These are phyloP conservation scores for Octonoba sinensis DNA, from an alignment of 2,888 invertebrate genomes.

Conservation along the genomic window DNA sequence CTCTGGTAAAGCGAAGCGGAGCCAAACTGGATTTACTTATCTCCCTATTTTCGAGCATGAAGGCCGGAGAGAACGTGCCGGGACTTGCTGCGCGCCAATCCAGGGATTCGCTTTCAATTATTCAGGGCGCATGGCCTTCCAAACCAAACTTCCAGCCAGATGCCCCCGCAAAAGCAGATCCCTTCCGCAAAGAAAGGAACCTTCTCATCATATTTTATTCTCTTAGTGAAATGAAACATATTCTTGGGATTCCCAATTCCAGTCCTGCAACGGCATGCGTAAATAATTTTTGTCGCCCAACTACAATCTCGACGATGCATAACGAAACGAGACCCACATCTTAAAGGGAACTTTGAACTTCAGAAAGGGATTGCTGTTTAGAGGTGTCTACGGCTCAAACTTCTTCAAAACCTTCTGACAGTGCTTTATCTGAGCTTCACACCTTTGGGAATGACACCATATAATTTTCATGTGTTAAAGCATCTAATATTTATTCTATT, in stretches of 20 bases:
- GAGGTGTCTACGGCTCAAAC: too few relatives aligned
- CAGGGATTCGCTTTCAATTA: constrained; percentile 63
- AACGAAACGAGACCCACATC: too few relatives aligned
- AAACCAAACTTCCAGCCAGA: constrained; percentile 29
- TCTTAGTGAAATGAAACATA: constrained; percentile 13
- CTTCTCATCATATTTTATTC: constrained; percentile 42
- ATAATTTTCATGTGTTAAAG: too few relatives aligned
- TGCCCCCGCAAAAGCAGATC: constrained; percentile 18
- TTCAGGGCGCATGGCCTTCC: constrained; percentile 54
- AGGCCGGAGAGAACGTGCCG: constrained; percentile 53
- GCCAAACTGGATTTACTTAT: constrained; percentile 64
- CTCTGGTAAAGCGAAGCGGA: constrained; percentile 49
- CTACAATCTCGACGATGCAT: too few relatives aligned
- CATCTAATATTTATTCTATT: too few relatives aligned
- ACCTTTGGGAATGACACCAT: too few relatives aligned
- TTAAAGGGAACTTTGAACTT: too few relatives aligned
- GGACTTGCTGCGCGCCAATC: constrained; percentile 59
- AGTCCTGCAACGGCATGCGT: too few relatives aligned
- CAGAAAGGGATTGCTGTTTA: too few relatives aligned
- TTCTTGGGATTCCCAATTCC: background rate
- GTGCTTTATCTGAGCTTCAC: too few relatives aligned
- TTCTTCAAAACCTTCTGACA: too few relatives aligned
- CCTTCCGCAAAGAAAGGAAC: background rate
- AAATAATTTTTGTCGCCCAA: too few relatives aligned
- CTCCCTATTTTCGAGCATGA: constrained; percentile 61